A percentile compares a stretch with the other conserved stretches of the same genome.
These are phyloP conservation scores for Eutolmus rufibarbis DNA, from an alignment of 2,888 invertebrate genomes.

Conservation along the genomic window DNA sequence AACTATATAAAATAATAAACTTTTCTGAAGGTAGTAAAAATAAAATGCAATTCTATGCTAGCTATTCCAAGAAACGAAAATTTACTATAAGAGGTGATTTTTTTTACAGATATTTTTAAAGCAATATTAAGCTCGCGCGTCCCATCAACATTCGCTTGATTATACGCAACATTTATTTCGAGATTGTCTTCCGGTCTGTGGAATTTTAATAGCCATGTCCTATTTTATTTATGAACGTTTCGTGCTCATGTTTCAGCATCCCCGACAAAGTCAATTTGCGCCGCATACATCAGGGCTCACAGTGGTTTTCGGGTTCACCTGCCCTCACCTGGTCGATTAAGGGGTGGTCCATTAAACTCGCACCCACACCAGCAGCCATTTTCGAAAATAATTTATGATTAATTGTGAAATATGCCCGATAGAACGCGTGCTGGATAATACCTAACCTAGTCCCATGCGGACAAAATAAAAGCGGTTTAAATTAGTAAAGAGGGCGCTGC, in stretches of 20 bases:
- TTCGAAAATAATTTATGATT: background rate
- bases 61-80: background rate
- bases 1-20: too few species aligned
- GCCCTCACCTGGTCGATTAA: background rate
- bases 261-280: background rate
- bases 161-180: background rate
- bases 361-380: background rate
- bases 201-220: background rate
- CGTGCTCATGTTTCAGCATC: background rate
- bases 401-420: background rate
- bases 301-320: background rate
- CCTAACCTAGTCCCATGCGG: background rate
- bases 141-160: background rate
- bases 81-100: background rate
- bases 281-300: background rate
- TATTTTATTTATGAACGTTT: background rate
- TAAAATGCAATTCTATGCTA: background rate
- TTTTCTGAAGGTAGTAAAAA: too few species aligned
- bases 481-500: background rate
- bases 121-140: background rate
- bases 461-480: background rate
- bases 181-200: background rate
- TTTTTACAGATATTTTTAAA: background rate
- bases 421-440: background rate
- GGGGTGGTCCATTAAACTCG: background rate